Evolutionary conservation across 2,888 invertebrate species (phyloP).

Genomic region (Stenotaenia linearis): DNA sequence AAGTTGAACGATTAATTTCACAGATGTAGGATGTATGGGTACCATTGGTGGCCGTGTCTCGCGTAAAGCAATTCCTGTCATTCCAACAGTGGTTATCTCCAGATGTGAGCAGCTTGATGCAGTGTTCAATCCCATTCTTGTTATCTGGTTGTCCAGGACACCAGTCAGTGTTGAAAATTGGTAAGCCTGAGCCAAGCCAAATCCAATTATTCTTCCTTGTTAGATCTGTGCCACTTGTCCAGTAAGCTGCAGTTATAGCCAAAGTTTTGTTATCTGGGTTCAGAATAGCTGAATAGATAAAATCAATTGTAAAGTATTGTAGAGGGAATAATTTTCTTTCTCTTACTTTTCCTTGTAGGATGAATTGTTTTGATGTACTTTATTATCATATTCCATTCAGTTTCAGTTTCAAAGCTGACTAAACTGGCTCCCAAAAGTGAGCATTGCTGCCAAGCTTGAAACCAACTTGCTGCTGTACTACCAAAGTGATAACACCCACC

Average conservation of each 20-base stretch:
- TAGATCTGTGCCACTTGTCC: background rate
- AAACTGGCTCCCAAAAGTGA: background rate
- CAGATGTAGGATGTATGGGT: background rate
- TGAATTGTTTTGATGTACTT: background rate
- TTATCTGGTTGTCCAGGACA: background rate
- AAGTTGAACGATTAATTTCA: background rate
- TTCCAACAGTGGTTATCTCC: background rate
- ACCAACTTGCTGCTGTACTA: background rate
- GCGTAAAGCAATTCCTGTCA: background rate
- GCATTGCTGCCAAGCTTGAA: background rate
- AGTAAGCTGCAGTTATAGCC: background rate
- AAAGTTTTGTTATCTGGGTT: background rate
- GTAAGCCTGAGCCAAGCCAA: background rate
- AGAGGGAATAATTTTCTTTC: background rate
- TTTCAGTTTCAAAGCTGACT: background rate
- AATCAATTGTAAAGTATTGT: background rate
- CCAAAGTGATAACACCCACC: background rate
- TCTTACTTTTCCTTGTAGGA: background rate
- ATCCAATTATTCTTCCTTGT: background rate
- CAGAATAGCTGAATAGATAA: background rate
- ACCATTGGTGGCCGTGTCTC: background rate
- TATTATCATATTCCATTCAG: background rate
- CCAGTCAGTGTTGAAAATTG: background rate
- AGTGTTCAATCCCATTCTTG: background rate
- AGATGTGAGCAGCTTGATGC: background rate